These are phyloP conservation scores for Clostera curtula DNA, from an alignment of 2,888 invertebrate genomes.

Conservation along the genomic window DNA sequence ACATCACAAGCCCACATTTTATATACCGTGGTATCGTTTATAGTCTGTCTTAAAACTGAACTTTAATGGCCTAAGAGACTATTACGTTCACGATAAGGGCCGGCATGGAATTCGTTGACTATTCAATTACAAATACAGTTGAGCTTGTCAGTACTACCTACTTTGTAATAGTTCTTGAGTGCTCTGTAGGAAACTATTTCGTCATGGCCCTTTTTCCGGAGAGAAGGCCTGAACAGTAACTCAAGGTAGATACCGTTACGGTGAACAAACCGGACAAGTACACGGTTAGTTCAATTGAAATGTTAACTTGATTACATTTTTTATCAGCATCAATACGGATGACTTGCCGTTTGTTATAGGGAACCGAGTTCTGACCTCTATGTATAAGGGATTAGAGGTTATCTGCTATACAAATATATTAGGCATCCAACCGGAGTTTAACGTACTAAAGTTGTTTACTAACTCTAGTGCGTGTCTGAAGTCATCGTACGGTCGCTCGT, in stretches of 20 bases:
- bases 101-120: constrained; percentile 7
- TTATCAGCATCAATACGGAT: constrained; percentile 17
- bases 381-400: constrained; percentile 11
- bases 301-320: constrained; percentile 29
- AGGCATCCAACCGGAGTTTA: constrained; percentile 19
- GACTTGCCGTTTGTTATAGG: constrained; percentile 9
- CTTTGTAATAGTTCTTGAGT: constrained; percentile 19
- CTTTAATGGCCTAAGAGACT: constrained; percentile 9
- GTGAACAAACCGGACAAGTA: constrained; percentile 40
- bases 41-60: neutral
- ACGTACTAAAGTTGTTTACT: constrained; percentile 24
- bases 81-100: constrained; percentile 19
- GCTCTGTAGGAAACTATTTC: constrained; percentile 24
- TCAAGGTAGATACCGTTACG: constrained; percentile 48
- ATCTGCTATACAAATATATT: constrained; percentile 11
- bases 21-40: too few species aligned
- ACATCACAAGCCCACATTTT: too few species aligned
- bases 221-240: constrained; percentile 39
- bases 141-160: constrained; percentile 18
- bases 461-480: constrained; percentile 13
- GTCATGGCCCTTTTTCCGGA: constrained; percentile 33
- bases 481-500: constrained; percentile 19
- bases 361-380: constrained; percentile 17
- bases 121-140: constrained; percentile 23
- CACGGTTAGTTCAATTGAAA: constrained; percentile 30